These are phyloP conservation scores for Andricus curvator DNA, from an alignment of 2,888 invertebrate genomes.

Conservation along the genomic window DNA sequence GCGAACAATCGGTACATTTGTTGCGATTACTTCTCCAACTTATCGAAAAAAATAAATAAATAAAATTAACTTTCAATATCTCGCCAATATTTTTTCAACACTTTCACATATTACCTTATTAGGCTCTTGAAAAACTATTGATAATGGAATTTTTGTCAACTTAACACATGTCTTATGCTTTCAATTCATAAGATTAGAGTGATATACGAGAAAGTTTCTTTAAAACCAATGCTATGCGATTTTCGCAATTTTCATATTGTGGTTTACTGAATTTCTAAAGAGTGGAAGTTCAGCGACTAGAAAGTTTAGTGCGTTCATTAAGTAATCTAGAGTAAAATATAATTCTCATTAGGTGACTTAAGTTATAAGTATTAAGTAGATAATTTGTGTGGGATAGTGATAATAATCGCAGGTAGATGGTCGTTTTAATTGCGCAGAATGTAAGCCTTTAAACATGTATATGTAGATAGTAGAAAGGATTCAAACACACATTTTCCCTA, in stretches of 20 bases:
- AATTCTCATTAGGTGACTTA: background rate
- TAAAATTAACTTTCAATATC: slow-evolving; percentile 33
- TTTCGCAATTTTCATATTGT: slow-evolving; percentile 25
- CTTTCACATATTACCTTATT: background rate
- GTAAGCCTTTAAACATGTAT: too few relatives aligned
- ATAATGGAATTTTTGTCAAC: background rate
- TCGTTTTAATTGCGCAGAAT: too few relatives aligned
- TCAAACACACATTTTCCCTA: too few relatives aligned
- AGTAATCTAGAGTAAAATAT: slow-evolving; percentile 20
- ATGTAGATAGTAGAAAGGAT: too few relatives aligned
- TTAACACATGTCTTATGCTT: background rate
- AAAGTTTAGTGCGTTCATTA: slow-evolving; percentile 26
- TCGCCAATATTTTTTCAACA: background rate
- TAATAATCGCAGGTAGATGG: background rate
- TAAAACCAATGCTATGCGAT: background rate
- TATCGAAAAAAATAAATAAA: too few relatives aligned
- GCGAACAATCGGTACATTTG: slow-evolving; percentile 30
- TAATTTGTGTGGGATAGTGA: slow-evolving; percentile 12
- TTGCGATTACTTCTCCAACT: slow-evolving; percentile 19
- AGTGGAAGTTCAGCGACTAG: slow-evolving; percentile 4
- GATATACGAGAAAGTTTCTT: slow-evolving; percentile 9
- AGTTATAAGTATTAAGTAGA: background rate
- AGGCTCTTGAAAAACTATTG: background rate
- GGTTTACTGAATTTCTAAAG: background rate
- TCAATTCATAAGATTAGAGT: background rate